Percentiles rank a stretch among this genome's conserved stretches.
These are phyloP conservation scores for Brachionus paranguensis DNA, from an alignment of 1,140 invertebrate genomes.

Conservation along the genomic window DNA sequence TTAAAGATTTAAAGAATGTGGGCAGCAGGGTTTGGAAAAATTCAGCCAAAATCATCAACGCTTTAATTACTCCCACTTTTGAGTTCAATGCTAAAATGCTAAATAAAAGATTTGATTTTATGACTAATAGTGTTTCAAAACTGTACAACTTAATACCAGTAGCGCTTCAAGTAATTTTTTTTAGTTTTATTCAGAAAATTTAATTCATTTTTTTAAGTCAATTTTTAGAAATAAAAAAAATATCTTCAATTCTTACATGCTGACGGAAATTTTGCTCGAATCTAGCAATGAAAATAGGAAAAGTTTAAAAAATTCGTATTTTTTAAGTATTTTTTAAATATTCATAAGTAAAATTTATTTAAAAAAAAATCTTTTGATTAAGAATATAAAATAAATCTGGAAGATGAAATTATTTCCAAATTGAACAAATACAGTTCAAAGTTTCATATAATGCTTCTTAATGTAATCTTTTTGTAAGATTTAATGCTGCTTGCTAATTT, in stretches of 20 bases:
- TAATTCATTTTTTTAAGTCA: not conserved
- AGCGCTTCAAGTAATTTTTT: not conserved
- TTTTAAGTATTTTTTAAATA: not conserved
- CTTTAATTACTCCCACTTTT: not conserved
- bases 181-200: not conserved
- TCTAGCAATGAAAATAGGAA: not conserved
- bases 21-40: slow-evolving; percentile 29
- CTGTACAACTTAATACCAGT: not conserved
- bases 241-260: slow-evolving; percentile 37
- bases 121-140: slow-evolving; percentile 11
- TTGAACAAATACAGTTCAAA: not conserved
- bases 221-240: slow-evolving; percentile 21
- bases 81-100: slow-evolving; percentile 29
- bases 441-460: slow-evolving; percentile 15
- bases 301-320: slow-evolving; percentile 30
- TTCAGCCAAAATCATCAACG: slow-evolving; percentile 33
- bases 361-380: not conserved
- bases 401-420: not conserved
- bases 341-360: not conserved
- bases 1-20: slow-evolving; percentile 9
- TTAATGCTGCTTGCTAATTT: not conserved
- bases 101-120: slow-evolving; percentile 24
- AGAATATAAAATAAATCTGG: not conserved
- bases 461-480: not conserved
- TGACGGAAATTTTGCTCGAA: slow-evolving; percentile 30